A percentile compares a stretch with the other conserved stretches of the same genome.
phyloP scores from a whole-genome alignment of 1,140 invertebrate genomes.

The Heterodera carotae region DNA sequence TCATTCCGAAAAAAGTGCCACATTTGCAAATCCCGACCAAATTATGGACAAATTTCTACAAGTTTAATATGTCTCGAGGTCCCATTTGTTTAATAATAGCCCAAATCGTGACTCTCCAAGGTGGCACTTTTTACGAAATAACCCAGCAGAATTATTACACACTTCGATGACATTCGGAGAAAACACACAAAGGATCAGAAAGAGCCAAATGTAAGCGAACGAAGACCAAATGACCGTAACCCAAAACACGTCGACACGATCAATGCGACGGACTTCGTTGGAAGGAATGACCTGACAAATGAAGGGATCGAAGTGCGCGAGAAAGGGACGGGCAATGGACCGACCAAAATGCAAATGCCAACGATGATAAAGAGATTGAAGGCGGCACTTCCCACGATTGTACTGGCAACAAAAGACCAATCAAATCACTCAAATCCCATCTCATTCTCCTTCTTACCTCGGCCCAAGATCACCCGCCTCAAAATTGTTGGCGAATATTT shows the following conservation, averaged over 20 bases:
- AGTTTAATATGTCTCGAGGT: too few species aligned
- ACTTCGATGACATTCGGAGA: constrained; percentile 65
- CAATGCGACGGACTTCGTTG: constrained; percentile 66
- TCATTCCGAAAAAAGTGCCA: too few species aligned
- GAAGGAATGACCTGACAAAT: constrained; percentile 65
- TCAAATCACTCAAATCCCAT: not conserved
- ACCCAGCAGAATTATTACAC: too few species aligned
- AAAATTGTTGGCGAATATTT: constrained; percentile 66
- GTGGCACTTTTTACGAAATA: too few species aligned
- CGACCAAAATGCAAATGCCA: constrained; percentile 70
- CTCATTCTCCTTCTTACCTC: constrained; percentile 38
- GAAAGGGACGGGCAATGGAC: constrained; percentile 6
- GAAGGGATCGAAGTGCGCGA: not conserved
- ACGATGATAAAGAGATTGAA: constrained; percentile 68
- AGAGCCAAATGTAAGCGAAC: constrained; percentile 70
- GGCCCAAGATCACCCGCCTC: constrained; percentile 67
- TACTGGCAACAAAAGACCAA: constrained; percentile 18
- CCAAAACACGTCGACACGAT: constrained; percentile 67
- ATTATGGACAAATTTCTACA: too few species aligned
- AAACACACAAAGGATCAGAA: constrained; percentile 65
- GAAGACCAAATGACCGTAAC: constrained; percentile 67
- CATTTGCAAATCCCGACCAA: too few species aligned
- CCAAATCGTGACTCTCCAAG: too few species aligned
- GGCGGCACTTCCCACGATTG: constrained; percentile 70
- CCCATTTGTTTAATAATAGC: too few species aligned